Conservation (phyloP, 2,888 invertebrate genomes). For the Agrochola circellaris region DNA sequence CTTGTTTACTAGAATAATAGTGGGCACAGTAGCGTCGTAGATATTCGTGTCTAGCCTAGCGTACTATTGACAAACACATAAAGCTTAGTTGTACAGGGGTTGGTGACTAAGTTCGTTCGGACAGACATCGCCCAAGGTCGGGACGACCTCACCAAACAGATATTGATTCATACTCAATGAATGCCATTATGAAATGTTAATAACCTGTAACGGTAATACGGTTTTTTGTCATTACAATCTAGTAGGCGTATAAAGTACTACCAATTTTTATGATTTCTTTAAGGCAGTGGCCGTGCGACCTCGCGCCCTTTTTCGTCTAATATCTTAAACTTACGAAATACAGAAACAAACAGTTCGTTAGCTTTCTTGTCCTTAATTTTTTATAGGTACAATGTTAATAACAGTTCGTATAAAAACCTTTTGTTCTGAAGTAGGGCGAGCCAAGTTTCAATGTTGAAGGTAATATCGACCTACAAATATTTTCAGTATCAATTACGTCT, state of each 20-base stretch:
- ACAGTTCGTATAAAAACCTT: slow-evolving; percentile 52
- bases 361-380: slow-evolving; percentile 50
- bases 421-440: slow-evolving; percentile 71
- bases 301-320: slow-evolving; percentile 59
- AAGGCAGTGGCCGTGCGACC: slow-evolving; percentile 40
- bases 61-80: slow-evolving; percentile 64
- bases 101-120: slow-evolving; percentile 45
- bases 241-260: slow-evolving; percentile 21
- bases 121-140: slow-evolving; percentile 58
- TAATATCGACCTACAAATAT: slow-evolving; percentile 65
- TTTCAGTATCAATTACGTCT: slow-evolving; percentile 61
- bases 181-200: slow-evolving; percentile 50
- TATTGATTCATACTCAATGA: slow-evolving; percentile 59
- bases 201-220: slow-evolving; percentile 53
- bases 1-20: slow-evolving; percentile 24
- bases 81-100: slow-evolving; percentile 54
- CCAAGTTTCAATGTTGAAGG: slow-evolving; percentile 67
- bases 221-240: slow-evolving; percentile 42
- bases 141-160: slow-evolving; percentile 59
- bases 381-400: slow-evolving; percentile 44
- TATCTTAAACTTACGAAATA: slow-evolving; percentile 43
- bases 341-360: slow-evolving; percentile 39
- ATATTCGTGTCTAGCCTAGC: slow-evolving; percentile 47
- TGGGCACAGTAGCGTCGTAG: slow-evolving; percentile 35
- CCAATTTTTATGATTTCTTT: slow-evolving; percentile 35